Percentiles rank a stretch among this genome's conserved stretches.
Conservation (phyloP, 2,888 invertebrate genomes). For the Sminthurides aquaticus region DNA sequence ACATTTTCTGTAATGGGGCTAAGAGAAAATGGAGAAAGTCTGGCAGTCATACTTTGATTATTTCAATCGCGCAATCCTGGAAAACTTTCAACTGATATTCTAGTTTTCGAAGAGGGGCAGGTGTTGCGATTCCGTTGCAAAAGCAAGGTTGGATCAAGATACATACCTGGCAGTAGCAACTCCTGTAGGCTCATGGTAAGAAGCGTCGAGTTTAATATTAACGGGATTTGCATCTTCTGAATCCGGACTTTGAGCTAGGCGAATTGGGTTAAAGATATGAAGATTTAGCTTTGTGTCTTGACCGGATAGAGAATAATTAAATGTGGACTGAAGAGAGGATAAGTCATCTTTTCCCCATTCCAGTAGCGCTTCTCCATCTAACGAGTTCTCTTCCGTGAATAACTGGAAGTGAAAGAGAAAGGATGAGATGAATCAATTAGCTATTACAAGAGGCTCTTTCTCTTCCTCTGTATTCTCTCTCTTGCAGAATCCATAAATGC, state of each 20-base stretch:
- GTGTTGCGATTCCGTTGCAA: too few species aligned
- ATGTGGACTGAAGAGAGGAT: slow-evolving; percentile 36
- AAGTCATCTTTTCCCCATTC: slow-evolving; percentile 39
- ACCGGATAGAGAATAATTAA: slow-evolving; percentile 39
- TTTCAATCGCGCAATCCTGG: too few species aligned
- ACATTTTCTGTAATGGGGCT: too few species aligned
- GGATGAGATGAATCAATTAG: slow-evolving; percentile 17
- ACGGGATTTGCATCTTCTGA: not conserved
- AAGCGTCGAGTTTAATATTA: not conserved
- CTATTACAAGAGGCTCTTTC: not conserved
- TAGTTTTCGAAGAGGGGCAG: too few species aligned
- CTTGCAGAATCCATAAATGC: not conserved
- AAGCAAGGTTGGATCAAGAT: too few species aligned
- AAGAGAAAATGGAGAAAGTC: too few species aligned
- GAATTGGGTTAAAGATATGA: slow-evolving; percentile 23
- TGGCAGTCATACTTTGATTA: too few species aligned
- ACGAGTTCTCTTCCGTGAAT: slow-evolving; percentile 28
- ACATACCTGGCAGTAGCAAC: not conserved
- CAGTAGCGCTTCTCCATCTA: slow-evolving; percentile 33
- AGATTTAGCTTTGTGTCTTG: slow-evolving; percentile 28
- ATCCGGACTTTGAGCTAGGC: not conserved
- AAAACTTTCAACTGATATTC: too few species aligned
- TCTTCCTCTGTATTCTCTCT: too few species aligned
- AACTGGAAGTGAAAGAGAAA: slow-evolving; percentile 9
- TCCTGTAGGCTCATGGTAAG: not conserved